phyloP scores from a whole-genome alignment of 2,888 invertebrate genomes.

The Andrena trimmerana region DNA sequence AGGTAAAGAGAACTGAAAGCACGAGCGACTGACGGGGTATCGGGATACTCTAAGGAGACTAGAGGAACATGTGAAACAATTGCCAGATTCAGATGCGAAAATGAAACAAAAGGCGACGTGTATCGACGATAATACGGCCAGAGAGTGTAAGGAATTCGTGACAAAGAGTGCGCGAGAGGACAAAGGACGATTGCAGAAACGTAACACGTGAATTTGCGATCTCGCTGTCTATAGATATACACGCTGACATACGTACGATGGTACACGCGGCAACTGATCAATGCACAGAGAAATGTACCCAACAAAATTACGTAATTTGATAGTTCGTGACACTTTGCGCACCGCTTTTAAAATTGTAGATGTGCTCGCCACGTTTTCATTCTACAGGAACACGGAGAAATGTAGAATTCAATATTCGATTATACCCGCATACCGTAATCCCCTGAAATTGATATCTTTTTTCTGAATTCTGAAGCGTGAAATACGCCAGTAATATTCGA shows the following conservation, averaged over 20 bases:
- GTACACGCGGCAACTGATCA: neutral
- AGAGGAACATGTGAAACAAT: conserved; percentile 37
- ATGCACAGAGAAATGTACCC: neutral
- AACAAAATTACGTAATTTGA: no score
- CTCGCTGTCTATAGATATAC: neutral
- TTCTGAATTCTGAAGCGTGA: no score
- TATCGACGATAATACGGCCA: neutral
- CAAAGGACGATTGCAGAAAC: neutral
- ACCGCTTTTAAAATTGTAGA: no score
- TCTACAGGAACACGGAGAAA: no score
- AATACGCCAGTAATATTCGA: no score
- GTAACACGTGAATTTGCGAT: conserved; percentile 1
- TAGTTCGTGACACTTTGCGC: no score
- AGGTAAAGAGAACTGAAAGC: conserved; percentile 49
- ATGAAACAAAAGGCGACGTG: conserved; percentile 35
- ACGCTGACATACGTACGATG: neutral
- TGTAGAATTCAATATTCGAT: no score
- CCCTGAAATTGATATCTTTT: no score
- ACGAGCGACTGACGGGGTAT: conserved; percentile 13
- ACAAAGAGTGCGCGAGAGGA: neutral
- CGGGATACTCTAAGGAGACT: conserved; percentile 22
- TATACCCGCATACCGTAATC: no score
- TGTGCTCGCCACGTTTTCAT: no score
- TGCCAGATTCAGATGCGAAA: conserved; percentile 33
- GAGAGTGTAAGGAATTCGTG: neutral